These are phyloP conservation scores for Apamea sordens DNA, from an alignment of 2,888 invertebrate genomes.

Conservation along the genomic window DNA sequence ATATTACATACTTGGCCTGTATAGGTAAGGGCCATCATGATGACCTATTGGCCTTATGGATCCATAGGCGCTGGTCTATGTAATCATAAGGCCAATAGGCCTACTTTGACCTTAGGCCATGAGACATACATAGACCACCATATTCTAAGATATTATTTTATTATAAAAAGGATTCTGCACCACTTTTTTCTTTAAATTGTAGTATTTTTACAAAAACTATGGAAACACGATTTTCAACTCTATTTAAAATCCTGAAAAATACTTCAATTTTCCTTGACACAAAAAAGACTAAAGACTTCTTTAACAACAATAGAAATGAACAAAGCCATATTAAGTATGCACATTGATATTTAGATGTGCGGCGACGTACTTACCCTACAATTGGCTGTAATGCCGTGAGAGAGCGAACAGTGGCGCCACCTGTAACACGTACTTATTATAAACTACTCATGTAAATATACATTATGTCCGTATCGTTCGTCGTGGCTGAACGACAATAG, in stretches of 20 bases:
- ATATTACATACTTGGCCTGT: not conserved
- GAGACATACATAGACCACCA: not conserved
- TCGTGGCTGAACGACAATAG: not conserved
- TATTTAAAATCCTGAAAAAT: not conserved
- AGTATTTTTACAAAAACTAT: not conserved
- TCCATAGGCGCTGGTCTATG: not conserved
- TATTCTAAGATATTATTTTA: not conserved
- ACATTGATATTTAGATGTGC: constrained; percentile 15
- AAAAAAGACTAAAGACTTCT: not conserved
- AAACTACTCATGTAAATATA: not conserved
- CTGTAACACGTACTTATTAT: not conserved
- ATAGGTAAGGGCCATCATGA: not conserved
- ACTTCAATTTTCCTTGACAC: not conserved
- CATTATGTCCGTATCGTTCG: not conserved
- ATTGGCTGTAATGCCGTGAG: constrained; percentile 28
- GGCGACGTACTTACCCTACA: not conserved
- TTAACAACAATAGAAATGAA: constrained; percentile 12
- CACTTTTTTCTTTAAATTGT: not conserved
- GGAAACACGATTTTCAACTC: not conserved
- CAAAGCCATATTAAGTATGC: constrained; percentile 13
- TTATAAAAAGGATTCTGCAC: not conserved
- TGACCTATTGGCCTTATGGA: not conserved
- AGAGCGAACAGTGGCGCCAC: constrained; percentile 18
- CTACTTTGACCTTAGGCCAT: not conserved
- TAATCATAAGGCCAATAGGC: not conserved